These are phyloP conservation scores for Delichon dasypus DNA, from an alignment of 2,797 vertebrate species.

Conservation along the genomic window DNA sequence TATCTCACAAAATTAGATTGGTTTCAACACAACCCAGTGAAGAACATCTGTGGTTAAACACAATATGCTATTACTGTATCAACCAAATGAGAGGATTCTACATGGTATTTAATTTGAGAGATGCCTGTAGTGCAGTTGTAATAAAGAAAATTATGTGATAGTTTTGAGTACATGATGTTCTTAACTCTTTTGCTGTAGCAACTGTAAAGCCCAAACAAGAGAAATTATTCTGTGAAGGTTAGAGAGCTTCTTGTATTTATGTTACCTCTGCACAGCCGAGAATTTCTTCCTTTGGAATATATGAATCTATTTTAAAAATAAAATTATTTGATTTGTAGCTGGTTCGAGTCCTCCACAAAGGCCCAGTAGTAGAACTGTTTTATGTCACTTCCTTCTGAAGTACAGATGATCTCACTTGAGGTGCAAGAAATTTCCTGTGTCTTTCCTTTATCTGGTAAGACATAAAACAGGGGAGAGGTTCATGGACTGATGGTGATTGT, in stretches of 20 bases:
- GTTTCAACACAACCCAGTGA: neutral
- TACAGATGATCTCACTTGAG: neutral
- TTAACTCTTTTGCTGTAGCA: neutral
- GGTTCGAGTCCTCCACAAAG: neutral
- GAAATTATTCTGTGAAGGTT: neutral
- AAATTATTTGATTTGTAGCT: neutral
- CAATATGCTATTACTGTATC: neutral
- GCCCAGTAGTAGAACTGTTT: neutral
- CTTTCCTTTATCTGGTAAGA: neutral
- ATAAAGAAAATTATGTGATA: neutral
- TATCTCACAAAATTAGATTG: slow-evolving; percentile 17
- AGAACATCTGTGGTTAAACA: slow-evolving; percentile 18
- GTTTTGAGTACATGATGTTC: neutral
- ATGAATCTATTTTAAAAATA: neutral
- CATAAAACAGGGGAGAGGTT: neutral
- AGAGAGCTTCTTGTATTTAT: neutral
- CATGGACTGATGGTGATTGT: neutral
- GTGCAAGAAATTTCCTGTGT: neutral
- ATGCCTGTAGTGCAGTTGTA: neutral
- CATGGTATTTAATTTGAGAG: neutral
- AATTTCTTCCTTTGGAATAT: neutral
- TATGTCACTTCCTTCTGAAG: neutral
- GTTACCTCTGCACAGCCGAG: neutral
- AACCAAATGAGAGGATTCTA: neutral
- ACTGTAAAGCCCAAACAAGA: neutral